Percentiles rank a stretch among this genome's conserved stretches.
Conservation (phyloP, 2,888 invertebrate genomes). For the Drosophila ustulata region DNA sequence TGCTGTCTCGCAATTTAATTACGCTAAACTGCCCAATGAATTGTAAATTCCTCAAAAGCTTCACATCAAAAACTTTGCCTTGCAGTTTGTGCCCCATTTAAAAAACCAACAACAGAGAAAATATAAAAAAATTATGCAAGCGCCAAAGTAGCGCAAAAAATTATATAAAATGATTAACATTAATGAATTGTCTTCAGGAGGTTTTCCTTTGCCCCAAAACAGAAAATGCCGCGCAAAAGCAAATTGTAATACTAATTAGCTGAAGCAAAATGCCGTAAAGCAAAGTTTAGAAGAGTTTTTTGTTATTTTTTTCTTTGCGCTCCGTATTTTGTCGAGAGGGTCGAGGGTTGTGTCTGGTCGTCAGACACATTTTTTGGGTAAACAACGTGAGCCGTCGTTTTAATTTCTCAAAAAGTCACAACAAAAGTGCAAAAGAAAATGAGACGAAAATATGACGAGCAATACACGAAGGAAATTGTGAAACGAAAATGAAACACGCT, state of each 20-base stretch:
- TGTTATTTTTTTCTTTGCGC: background rate
- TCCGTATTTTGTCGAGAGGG: slow-evolving; percentile 1
- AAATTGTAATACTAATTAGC: slow-evolving; percentile 81
- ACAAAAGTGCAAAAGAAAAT: slow-evolving; percentile 63
- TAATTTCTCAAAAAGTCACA: slow-evolving; percentile 69
- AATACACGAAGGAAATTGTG: slow-evolving; percentile 1
- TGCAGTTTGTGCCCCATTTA: slow-evolving; percentile 42
- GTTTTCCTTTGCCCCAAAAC: slow-evolving; percentile 45
- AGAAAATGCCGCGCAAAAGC: slow-evolving; percentile 53
- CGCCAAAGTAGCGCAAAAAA: slow-evolving; percentile 52
- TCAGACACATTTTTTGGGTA: slow-evolving; percentile 66
- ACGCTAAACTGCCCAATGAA: slow-evolving; percentile 79
- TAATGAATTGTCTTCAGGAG: slow-evolving; percentile 74
- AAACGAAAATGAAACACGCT: slow-evolving; percentile 35
- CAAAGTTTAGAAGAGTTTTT: slow-evolving; percentile 68
- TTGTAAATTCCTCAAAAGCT: slow-evolving; percentile 66
- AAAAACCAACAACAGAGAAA: slow-evolving; percentile 6
- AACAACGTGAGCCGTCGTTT: slow-evolving; percentile 76
- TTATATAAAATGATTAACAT: slow-evolving; percentile 78
- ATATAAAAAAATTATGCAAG: slow-evolving; percentile 58
- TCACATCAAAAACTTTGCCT: slow-evolving; percentile 51
- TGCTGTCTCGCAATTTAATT: slow-evolving; percentile 73
- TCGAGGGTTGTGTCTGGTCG: slow-evolving; percentile 20
- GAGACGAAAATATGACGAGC: slow-evolving; percentile 21
- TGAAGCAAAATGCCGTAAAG: slow-evolving; percentile 60